These are phyloP conservation scores for Macquaria australasica DNA, from an alignment of 2,113 vertebrate genomes.

Conservation along the genomic window DNA sequence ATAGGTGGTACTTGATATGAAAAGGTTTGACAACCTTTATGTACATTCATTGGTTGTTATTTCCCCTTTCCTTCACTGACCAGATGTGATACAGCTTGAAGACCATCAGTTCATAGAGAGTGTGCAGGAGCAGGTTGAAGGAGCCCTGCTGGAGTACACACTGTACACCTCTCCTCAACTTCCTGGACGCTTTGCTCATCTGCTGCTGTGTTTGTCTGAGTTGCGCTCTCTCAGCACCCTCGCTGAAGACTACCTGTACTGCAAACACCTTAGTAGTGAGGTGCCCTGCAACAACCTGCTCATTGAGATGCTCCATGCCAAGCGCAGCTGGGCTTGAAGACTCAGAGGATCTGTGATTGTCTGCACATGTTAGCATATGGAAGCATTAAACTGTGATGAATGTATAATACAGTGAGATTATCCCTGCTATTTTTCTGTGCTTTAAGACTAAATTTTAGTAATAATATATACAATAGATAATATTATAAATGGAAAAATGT, in stretches of 20 bases:
- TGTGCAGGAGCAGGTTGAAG: constrained; percentile 90
- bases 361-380: not conserved
- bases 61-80: not conserved
- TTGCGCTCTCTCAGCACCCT: constrained; percentile 89
- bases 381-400: not conserved
- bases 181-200: constrained; percentile 88
- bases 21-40: not conserved
- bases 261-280: constrained; percentile 91
- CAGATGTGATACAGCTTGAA: constrained; percentile 92
- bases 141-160: constrained; percentile 91
- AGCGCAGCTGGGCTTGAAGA: constrained; percentile 82
- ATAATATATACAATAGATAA: not conserved
- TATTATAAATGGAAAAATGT: not conserved
- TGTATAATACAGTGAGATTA: not conserved
- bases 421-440: not conserved
- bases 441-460: not conserved
- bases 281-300: constrained; percentile 95
- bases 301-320: constrained; percentile 95
- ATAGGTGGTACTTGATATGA: not conserved
- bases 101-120: constrained; percentile 88
- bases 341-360: not conserved
- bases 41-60: not conserved
- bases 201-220: constrained; percentile 90
- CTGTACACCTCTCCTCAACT: constrained; percentile 87
- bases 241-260: constrained; percentile 93